Conservation (phyloP, 2,113 vertebrate genomes). For the Sprattus sprattus region DNA sequence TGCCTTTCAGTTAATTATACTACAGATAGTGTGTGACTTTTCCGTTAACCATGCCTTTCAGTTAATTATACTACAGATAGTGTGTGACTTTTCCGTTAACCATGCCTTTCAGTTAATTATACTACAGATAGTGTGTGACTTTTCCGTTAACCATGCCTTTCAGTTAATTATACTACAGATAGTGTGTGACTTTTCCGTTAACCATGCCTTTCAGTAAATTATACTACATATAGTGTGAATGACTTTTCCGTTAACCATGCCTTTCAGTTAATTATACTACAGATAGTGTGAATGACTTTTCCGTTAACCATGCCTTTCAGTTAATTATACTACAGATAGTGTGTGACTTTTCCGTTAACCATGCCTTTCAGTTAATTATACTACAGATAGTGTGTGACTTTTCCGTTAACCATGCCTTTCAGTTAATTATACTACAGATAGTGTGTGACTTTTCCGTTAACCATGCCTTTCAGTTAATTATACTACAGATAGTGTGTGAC, state of each 20-base stretch:
- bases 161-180: background rate
- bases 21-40: background rate
- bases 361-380: background rate
- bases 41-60: background rate
- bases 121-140: background rate
- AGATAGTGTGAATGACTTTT: background rate
- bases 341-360: slow-evolving; percentile 1
- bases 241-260: background rate
- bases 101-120: background rate
- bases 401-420: background rate
- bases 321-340: background rate
- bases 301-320: background rate
- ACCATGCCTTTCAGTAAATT: background rate
- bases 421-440: background rate
- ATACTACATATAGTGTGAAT: too few relatives aligned
- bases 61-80: background rate
- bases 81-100: background rate
- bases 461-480: background rate
- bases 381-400: background rate
- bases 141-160: background rate
- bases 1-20: background rate
- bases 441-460: slow-evolving; percentile 1
- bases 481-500: background rate
- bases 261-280: background rate
- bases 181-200: background rate